Evolutionary conservation across 2,113 vertebrate genomes (phyloP).

Genomic region (Mungos mungo): DNA sequence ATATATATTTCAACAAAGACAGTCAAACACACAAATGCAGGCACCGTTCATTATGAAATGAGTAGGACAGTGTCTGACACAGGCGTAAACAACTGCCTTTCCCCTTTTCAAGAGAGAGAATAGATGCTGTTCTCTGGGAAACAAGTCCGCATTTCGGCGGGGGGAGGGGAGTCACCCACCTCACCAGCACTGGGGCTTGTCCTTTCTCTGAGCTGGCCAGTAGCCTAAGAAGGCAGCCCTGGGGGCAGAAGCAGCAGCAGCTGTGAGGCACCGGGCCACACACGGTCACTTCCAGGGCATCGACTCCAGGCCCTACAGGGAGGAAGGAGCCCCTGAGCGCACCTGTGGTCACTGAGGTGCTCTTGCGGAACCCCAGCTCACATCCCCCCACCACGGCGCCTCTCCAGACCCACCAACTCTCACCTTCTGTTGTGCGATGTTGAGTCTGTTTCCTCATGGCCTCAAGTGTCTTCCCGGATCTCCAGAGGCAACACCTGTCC

Average conservation of each 20-base stretch:
- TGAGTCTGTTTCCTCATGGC: background rate
- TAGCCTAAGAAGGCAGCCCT: background rate
- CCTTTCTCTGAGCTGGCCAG: background rate
- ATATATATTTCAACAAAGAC: background rate
- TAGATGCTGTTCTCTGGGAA: background rate
- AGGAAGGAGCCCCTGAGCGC: background rate
- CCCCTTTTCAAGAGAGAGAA: background rate
- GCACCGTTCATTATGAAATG: background rate
- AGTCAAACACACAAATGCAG: background rate
- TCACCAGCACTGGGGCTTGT: background rate
- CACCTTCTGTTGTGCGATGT: background rate
- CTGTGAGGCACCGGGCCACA: background rate
- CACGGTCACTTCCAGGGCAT: background rate
- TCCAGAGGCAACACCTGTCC: background rate
- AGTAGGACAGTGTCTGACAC: background rate
- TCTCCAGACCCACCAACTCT: background rate
- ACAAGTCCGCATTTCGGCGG: background rate
- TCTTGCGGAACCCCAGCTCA: background rate
- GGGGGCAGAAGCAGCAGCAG: background rate
- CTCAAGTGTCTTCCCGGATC: background rate
- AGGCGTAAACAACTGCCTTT: background rate
- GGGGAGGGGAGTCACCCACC: background rate
- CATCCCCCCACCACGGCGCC: too few species aligned
- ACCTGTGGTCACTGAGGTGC: background rate
- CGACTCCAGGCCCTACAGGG: background rate